Percentiles rank a stretch among this genome's conserved stretches.
These are phyloP conservation scores for Oryzias dopingdopingensis DNA, from an alignment of 2,797 vertebrate genomes.

Conservation along the genomic window DNA sequence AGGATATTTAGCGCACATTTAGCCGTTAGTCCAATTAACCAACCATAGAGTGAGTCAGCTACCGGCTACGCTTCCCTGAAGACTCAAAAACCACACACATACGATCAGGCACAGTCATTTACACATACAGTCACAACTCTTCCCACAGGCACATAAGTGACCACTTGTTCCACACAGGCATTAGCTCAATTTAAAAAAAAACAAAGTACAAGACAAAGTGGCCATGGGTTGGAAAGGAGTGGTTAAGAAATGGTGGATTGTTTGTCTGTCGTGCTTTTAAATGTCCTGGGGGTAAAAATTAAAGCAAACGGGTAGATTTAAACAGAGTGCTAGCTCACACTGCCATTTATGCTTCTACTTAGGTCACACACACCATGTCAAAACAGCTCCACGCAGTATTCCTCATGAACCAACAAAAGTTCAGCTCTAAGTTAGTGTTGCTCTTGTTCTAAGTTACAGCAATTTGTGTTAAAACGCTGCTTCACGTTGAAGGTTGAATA, in stretches of 20 bases:
- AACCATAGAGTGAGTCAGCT: slow-evolving; percentile 56
- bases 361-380: too few relatives aligned
- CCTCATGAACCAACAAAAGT: background rate
- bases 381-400: too few relatives aligned
- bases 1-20: slow-evolving; percentile 68
- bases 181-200: slow-evolving; percentile 44
- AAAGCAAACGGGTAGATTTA: too few relatives aligned
- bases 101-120: slow-evolving; percentile 27
- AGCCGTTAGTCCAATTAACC: slow-evolving; percentile 67
- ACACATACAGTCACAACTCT: slow-evolving; percentile 17
- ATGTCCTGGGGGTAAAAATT: too few relatives aligned
- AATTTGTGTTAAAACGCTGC: too few relatives aligned
- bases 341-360: too few relatives aligned
- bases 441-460: slow-evolving; percentile 12
- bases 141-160: slow-evolving; percentile 8
- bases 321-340: too few relatives aligned
- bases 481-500: too few relatives aligned
- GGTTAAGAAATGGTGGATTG: slow-evolving; percentile 5
- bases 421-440: background rate
- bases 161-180: slow-evolving; percentile 37
- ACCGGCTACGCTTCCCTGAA: slow-evolving; percentile 37
- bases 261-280: too few relatives aligned
- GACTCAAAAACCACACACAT: slow-evolving; percentile 34
- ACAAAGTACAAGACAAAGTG: slow-evolving; percentile 37
- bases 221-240: slow-evolving; percentile 17